Base-by-base conservation (phyloP, 2,888 invertebrate species). In the Stenotaenia linearis region DNA sequence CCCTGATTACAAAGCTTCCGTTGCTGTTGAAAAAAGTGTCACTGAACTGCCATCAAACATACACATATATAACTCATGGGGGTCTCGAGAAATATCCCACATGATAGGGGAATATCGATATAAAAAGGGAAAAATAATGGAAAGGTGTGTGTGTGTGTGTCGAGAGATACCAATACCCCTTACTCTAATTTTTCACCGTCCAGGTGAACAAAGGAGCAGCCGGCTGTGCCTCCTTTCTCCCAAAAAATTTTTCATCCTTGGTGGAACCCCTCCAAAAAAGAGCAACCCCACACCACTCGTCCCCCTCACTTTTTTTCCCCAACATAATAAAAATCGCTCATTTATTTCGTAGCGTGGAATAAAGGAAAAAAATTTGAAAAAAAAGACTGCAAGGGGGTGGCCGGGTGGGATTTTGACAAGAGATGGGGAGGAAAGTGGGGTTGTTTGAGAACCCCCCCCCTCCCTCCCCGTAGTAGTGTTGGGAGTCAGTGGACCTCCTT, bases 1-100 rank as follows among this genome's bases (percentile, higher is more conserved):
- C 69, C 69, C 69, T 69, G 69, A 69, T 69, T 69, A 69, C 69
- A 69, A 69, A 69, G 69, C 69, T 69, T 69, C 69, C 69, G 69
- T 69, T 69, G 69, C 69, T 28, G 56, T 56, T 69, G 23, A 50
- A 50, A 50, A 45, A 50, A 50, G 69, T 28, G 69, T 69, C 69
- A 69, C 28, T 69, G 69, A 69, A 69, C 69, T 69, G 69, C 69
- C 69, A 69, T 69, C 69, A 69, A 69, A 69, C 69, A 69, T 69
- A 69, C 69, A 69, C 69, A 69, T 23, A 69, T 69, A 69, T 69
- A 69, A 69, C 69, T 69, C 69, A 69, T 69, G 25, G 69, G 69
- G 69, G 69, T 69, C 69, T 25, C 23, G 69, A 25, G 25, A 69
- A 50, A 69, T 25, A 25, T 25, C 25, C 69, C 69, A 25, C 23